These are phyloP conservation scores for Nansenia antarctica DNA, from an alignment of 2,113 vertebrate species.

Conservation along the genomic window DNA sequence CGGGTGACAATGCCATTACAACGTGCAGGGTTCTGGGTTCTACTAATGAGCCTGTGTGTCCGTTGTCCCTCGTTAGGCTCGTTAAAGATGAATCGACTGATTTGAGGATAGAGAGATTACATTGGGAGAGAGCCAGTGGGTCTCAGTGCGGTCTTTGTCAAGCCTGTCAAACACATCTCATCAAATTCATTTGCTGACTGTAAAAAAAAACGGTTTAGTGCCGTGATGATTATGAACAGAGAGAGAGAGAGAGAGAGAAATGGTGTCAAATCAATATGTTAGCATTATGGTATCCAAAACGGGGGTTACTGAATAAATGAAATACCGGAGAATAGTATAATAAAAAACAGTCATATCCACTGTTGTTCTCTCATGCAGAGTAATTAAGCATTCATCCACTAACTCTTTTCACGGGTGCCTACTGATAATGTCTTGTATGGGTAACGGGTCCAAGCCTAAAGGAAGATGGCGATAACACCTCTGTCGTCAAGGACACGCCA, in stretches of 20 bases:
- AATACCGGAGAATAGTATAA: background rate
- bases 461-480: background rate
- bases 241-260: constrained; percentile 6
- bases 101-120: constrained; percentile 43
- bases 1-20: background rate
- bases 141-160: constrained; percentile 65
- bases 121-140: constrained; percentile 57
- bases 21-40: constrained; percentile 1
- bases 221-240: constrained; percentile 61
- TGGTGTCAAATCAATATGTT: background rate
- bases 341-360: background rate
- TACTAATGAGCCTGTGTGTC: constrained; percentile 41
- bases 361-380: background rate
- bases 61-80: constrained; percentile 56
- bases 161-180: constrained; percentile 70
- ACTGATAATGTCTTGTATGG: background rate
- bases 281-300: background rate
- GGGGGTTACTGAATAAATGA: background rate
- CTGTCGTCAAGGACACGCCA: background rate
- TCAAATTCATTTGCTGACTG: constrained; percentile 72
- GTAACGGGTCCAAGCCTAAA: background rate
- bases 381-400: background rate
- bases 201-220: constrained; percentile 52
- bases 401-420: background rate
- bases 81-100: constrained; percentile 47